Base-by-base conservation (phyloP, 2,797 vertebrate genomes). In the Phrynocephalus guinanensis region DNA sequence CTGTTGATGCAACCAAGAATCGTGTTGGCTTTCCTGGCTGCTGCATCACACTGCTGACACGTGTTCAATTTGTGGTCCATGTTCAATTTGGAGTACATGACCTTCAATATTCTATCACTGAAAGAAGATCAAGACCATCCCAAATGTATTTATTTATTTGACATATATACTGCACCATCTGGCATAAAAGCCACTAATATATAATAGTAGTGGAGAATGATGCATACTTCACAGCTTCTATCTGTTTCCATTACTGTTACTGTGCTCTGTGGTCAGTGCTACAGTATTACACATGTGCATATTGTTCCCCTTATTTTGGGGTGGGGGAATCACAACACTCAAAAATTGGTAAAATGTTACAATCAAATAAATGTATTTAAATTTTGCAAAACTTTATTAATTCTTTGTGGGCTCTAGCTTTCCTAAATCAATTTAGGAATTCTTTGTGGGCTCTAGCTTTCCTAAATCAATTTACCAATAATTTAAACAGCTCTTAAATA, bases 401-500 rank as follows among this genome's bases (percentile, higher is more conserved):
- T 33, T 33, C 33, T 33, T 33, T 33, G 33, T 33, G 33, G 33
- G 33, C 33, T 33, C 33, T 33, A 33, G 33, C 33, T 33, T 33
- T 33, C 33, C 33, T 33, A 33, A 33, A 33, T 33, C 33, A 33
- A 33, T 33, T 9, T 78, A 78, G 70, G 76, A 63, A 79, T 72
- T 79, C 28, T 33, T 50, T 18, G 16, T 7, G n/a, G 28, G 28
- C 52, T 73, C 28, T 48, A 11, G 16, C 44, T 78, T 18, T 79
- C 50, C 30, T 71, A 80, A 24, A 72, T 7, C 22, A 68, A 73
- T 73, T 84, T 20, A 48, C 22, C 68, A 24, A 30, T 50, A 22
- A 78, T 56, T 79, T 30, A 84, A 73, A 84, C 72, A 84, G 52
- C 24, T 80, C 11, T 30, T 56, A 79, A 86, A n/a, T 73, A 63